These are phyloP conservation scores for Meiosimyza decipiens DNA, from an alignment of 2,888 invertebrate genomes.

Conservation along the genomic window DNA sequence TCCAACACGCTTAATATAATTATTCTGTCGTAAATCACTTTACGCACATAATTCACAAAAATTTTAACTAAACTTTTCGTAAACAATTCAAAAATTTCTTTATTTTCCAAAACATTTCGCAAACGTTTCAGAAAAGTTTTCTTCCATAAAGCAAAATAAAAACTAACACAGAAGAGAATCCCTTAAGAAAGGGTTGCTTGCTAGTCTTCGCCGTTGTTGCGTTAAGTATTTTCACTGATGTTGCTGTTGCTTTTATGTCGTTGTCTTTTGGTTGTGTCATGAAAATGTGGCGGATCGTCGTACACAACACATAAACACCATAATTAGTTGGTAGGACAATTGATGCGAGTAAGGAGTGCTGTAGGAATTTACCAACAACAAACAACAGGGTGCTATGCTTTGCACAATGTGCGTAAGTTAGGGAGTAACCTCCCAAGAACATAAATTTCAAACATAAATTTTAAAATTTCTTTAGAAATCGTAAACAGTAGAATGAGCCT, in stretches of 20 bases:
- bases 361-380: not conserved
- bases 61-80: slow-evolving; percentile 37
- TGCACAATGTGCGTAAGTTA: slow-evolving; percentile 12
- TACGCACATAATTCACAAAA: slow-evolving; percentile 48
- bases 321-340: slow-evolving; percentile 45
- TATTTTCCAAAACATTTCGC: slow-evolving; percentile 21
- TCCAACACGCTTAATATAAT: slow-evolving; percentile 43
- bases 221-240: not conserved
- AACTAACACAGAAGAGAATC: not conserved
- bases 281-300: slow-evolving; percentile 29
- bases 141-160: not conserved
- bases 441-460: slow-evolving; percentile 42
- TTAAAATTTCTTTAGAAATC: slow-evolving; percentile 37
- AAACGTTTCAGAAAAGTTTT: slow-evolving; percentile 35
- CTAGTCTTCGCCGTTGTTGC: slow-evolving; percentile 17
- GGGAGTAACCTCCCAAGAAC: slow-evolving; percentile 27
- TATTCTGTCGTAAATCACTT: slow-evolving; percentile 49
- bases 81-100: slow-evolving; percentile 25
- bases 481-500: slow-evolving; percentile 11
- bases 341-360: slow-evolving; percentile 2
- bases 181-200: slow-evolving; percentile 34
- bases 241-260: slow-evolving; percentile 15
- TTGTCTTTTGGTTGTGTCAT: slow-evolving; percentile 30
- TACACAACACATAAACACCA: slow-evolving; percentile 43
- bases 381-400: too few relatives aligned